Evolutionary conservation across 2,797 vertebrate species (phyloP), one percentile per base, ranked within the genome.

Genomic region (Thripadectes ignobilis): DNA sequence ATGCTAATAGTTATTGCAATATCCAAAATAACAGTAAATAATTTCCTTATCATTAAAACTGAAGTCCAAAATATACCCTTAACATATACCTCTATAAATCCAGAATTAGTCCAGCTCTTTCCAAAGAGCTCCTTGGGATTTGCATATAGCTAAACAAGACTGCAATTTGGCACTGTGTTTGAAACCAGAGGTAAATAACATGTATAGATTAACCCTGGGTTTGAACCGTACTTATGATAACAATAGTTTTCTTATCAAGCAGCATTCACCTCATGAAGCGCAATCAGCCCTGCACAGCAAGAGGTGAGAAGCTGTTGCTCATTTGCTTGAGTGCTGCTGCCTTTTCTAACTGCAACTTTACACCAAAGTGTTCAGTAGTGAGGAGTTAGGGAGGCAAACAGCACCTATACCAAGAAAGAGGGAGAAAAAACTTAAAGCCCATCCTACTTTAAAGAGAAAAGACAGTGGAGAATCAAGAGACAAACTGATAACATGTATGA

Each of bases 151-250:
- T 87, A 92, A 93, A 89, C 43, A 78, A 79, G 73, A 66, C 69
- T 49, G 29, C 51, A 88, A 77, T 85, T 67, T 79, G 62, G 30
- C 52, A 76, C 34, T 13, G 14, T 2, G 1, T 63, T 72, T 77
- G 36, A 93, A 94, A 84, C 10, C 43, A 82, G 74, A 84, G n/a
- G 79, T 90, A 92, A 95, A 72, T 77, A 88, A 85, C 23, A 85
- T 7, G 4, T 62, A 93, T 15, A 68, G 77, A 89, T 63, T 79
- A 85, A 82, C 79, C 41, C 51, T 58, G 32, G 14, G 14, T 82
- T 79, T 90, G 83, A 89, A 61, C 41, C 32, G 63, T 57, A 71
- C 84, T 89, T 85, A 94, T 93, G 69, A 24, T 27, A 89, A 74
- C 59, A 85, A 65, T 13, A 71, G 34, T 63, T 76, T 87, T 82